Base-by-base conservation (phyloP, 2,888 invertebrate species). In the Polietes domitor region DNA sequence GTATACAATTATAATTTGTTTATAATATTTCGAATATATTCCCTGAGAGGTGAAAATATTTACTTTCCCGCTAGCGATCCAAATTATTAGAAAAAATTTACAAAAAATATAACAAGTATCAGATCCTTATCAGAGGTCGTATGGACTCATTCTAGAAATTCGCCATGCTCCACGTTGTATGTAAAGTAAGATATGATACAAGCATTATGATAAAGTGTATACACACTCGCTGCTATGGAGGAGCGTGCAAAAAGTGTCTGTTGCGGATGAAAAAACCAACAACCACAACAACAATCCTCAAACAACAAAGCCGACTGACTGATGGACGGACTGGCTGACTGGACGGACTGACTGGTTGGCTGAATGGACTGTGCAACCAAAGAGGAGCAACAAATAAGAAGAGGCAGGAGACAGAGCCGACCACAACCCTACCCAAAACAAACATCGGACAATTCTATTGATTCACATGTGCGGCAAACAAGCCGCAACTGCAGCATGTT, bases 221-320 rank as follows among this genome's bases (percentile, higher is more conserved):
- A n/a, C n/a, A n/a, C n/a, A n/a, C n/a, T n/a, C n/a, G n/a, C n/a
- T n/a, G n/a, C n/a, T n/a, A n/a, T n/a, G n/a, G n/a, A n/a, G n/a
- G n/a, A n/a, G n/a, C n/a, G n/a, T n/a, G n/a, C 2, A 15, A 47
- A 47, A 47, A 47, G 12, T 10, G 21, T 55, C 24, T 19, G 53
- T 17, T 55, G 4, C 10, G 47, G 47, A 47, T 47, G 47, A n/a
- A 47, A n/a, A 15, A 47, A 47, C 15, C 15, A 47, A 47, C 47
- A 47, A 15, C 15, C 47, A n/a, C 47, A 68, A n/a, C 73, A 55
- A 53, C 75, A 71, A 83, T 74, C 55, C 83, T 83, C 74, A 83
- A 83, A 83, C 55, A 77, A 74, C 74, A 83, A 83, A 80, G 80
- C 83, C 83, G 80, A 80, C 80, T 37, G 4, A 37, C 6, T 37